These are phyloP conservation scores for Hassar affinis DNA, from an alignment of 2,113 vertebrate species.

Conservation along the genomic window DNA sequence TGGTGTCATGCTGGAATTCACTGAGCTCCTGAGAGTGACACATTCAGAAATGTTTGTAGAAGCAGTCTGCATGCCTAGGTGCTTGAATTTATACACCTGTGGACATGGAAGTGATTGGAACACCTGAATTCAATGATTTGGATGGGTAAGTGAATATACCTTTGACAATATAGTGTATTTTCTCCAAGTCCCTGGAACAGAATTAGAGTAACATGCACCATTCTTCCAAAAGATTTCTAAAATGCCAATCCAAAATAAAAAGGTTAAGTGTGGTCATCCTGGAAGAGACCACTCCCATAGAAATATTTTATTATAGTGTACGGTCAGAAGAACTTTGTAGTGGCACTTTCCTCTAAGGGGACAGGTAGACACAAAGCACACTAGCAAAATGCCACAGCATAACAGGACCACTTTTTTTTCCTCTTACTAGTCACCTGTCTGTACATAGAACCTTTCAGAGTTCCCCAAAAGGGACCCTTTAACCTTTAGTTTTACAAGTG, in stretches of 20 bases:
- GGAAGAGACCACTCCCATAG: not conserved
- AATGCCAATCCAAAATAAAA: not conserved
- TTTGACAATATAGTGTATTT: too few species aligned
- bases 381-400: slow-evolving; percentile 16
- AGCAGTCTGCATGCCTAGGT: too few species aligned
- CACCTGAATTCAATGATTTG: too few species aligned
- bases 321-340: not conserved
- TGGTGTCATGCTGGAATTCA: too few species aligned
- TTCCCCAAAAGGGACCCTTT: not conserved
- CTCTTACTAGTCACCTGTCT: slow-evolving; percentile 8
- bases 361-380: not conserved
- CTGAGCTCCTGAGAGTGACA: too few species aligned
- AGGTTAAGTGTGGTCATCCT: too few species aligned
- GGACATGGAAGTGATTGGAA: too few species aligned
- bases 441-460: slow-evolving; percentile 2
- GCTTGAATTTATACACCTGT: too few species aligned
- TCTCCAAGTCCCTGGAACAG: too few species aligned
- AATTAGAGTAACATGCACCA: too few species aligned
- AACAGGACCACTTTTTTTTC: not conserved
- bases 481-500: not conserved
- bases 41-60: too few species aligned
- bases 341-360: not conserved
- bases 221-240: not conserved
- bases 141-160: too few species aligned
- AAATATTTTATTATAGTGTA: not conserved